Base-by-base conservation (phyloP, 2,888 invertebrate species). In the Harpalus rufipes region DNA sequence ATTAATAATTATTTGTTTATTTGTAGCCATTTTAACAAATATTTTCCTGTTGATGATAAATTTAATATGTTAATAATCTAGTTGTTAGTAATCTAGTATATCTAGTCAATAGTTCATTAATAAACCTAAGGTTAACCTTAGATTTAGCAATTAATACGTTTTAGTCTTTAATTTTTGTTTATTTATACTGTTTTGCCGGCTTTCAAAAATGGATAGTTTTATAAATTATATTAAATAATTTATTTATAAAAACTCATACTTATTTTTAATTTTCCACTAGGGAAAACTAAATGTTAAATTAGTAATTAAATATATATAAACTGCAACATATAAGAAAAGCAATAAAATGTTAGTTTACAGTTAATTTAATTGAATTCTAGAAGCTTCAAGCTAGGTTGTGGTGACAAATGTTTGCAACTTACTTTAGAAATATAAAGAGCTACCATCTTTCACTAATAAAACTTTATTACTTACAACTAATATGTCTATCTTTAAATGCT, bases 311-410 rank as follows among this genome's bases (percentile, higher is more conserved):
- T 8, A 51, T 0, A 51, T 18, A 16, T 74, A 44, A 44, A 18
- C 18, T 14, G 16, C 44, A 44, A 41, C n/a, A 41, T 44, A 74
- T 44, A 74, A 41, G 8, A 68, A 72, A 74, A 74, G 18, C 72
- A 41, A 44, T 74, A 74, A 74, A 74, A 25, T 44, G 44, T 41
- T 44, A 44, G 21, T 44, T 41, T 44, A 74, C 72, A 74, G 72
- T 74, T 74, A 74, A 51, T 41, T 68, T 68, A 32, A 68, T n/a
- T 72, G 10, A 14, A 41, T 72, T 74, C 44, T 44, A 74, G 72
- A 74, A 74, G 16, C 10, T 44, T 74, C 72, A 12, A 51, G 25
- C n/a, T 68, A 74, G 10, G 41, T 12, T n/a, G 14, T 68, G 10
- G 6, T 68, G 25, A 25, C 18, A 63, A 59, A 59, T 59, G 32